Percentiles rank a stretch among this genome's conserved stretches.
Evolutionary conservation across 1,140 invertebrate species (phyloP).

Genomic region (Araneus ventricosus): DNA sequence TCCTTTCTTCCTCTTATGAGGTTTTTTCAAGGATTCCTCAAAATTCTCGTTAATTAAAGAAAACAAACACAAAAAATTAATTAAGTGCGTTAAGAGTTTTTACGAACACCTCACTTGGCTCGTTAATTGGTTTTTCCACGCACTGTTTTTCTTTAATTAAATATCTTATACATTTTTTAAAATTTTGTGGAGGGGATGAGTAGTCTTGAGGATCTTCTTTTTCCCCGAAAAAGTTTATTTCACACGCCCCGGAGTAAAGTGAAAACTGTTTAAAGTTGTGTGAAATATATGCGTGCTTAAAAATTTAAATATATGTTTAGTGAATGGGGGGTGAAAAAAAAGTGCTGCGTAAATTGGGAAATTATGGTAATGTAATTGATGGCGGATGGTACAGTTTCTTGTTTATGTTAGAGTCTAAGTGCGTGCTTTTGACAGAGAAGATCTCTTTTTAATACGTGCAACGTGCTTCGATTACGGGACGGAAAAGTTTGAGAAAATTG

Average conservation of each 20-base stretch:
- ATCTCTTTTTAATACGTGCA: background rate
- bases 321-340: background rate
- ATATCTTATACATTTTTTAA: background rate
- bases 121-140: slow-evolving; percentile 46
- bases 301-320: background rate
- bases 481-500: too few species aligned
- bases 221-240: background rate
- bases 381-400: background rate
- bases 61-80: slow-evolving; percentile 56
- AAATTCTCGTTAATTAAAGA: slow-evolving; percentile 55
- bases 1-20: background rate
- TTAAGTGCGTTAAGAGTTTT: slow-evolving; percentile 39
- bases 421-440: background rate
- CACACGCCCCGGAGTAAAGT: background rate
- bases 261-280: background rate
- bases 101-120: background rate
- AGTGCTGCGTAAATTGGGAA: background rate
- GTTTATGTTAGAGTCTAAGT: background rate
- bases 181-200: background rate
- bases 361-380: background rate
- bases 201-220: background rate
- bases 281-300: background rate
- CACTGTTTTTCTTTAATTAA: slow-evolving; percentile 48
- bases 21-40: background rate
- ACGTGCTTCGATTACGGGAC: too few species aligned